Percentiles rank a stretch among this genome's conserved stretches.
These are phyloP conservation scores for Octonoba sinensis DNA, from an alignment of 2,888 invertebrate species.

Conservation along the genomic window DNA sequence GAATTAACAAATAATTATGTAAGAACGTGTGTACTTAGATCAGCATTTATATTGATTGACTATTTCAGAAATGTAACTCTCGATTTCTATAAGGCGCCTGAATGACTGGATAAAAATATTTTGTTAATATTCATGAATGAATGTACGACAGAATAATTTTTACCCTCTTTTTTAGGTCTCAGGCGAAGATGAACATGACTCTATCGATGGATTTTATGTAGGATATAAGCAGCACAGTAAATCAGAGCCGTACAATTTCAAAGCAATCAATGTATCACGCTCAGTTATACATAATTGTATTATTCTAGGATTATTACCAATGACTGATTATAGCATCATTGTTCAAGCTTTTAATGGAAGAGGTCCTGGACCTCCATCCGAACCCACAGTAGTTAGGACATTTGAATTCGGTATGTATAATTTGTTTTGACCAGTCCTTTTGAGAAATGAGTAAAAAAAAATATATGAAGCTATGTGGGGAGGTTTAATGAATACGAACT, in stretches of 20 bases:
- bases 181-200: conserved; percentile 38
- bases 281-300: conserved; percentile 24
- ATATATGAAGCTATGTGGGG: too few species aligned
- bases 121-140: too few species aligned
- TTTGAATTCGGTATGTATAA: conserved; percentile 64
- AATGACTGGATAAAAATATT: too few species aligned
- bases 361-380: conserved; percentile 66
- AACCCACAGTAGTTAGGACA: conserved; percentile 64
- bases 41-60: too few species aligned
- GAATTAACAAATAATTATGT: too few species aligned
- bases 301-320: conserved; percentile 51
- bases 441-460: too few species aligned
- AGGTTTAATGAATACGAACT: too few species aligned
- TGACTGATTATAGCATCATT: conserved; percentile 65
- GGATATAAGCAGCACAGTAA: conserved; percentile 63
- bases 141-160: too few species aligned
- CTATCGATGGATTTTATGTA: conserved; percentile 65
- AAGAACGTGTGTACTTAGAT: too few species aligned
- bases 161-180: conserved; percentile 26
- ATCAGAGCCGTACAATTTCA: conserved; percentile 57
- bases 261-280: conserved; percentile 43
- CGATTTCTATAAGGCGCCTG: too few species aligned
- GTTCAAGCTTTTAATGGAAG: conserved; percentile 66
- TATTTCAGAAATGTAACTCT: too few species aligned
- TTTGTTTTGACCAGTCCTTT: not conserved